A percentile compares a stretch with the other conserved stretches of the same genome.
Conservation (phyloP, 2,888 invertebrate species). For the Matsumyia berberina region DNA sequence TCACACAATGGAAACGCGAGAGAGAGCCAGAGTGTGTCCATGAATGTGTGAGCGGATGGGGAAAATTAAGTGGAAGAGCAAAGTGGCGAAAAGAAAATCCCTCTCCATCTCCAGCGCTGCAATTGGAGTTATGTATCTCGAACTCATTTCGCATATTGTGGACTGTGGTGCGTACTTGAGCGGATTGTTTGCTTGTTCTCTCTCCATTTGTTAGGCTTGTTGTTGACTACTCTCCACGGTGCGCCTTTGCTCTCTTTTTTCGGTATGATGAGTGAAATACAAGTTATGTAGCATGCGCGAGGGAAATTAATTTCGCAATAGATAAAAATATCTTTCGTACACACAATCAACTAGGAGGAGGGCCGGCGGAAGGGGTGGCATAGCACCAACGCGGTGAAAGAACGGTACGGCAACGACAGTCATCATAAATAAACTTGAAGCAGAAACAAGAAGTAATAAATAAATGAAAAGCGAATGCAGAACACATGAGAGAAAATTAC, state of each 20-base stretch:
- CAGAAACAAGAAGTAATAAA: constrained; percentile 57
- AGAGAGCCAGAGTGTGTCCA: background rate
- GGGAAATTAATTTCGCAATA: constrained; percentile 64
- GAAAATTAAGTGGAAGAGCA: constrained; percentile 1
- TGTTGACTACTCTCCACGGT: background rate
- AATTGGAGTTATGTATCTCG: background rate
- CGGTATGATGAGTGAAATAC: constrained; percentile 54
- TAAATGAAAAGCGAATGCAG: constrained; percentile 56
- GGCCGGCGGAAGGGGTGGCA: background rate
- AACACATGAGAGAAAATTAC: constrained; percentile 37
- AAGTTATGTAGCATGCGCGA: constrained; percentile 67
- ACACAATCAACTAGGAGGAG: constrained; percentile 43
- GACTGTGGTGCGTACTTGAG: background rate
- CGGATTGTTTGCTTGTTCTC: background rate
- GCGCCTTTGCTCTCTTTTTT: constrained; percentile 18
- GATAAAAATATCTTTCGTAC: constrained; percentile 69
- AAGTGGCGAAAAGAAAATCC: constrained; percentile 4
- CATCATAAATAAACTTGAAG: constrained; percentile 63
- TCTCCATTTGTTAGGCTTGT: constrained; percentile 2
- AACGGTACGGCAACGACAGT: constrained; percentile 32
- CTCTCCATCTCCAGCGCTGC: background rate
- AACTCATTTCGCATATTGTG: background rate
- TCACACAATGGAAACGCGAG: background rate
- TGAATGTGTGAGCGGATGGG: background rate
- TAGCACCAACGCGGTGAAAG: constrained; percentile 32